These are phyloP conservation scores for Nasonia giraulti DNA, from an alignment of 1,140 invertebrate genomes.

Conservation along the genomic window DNA sequence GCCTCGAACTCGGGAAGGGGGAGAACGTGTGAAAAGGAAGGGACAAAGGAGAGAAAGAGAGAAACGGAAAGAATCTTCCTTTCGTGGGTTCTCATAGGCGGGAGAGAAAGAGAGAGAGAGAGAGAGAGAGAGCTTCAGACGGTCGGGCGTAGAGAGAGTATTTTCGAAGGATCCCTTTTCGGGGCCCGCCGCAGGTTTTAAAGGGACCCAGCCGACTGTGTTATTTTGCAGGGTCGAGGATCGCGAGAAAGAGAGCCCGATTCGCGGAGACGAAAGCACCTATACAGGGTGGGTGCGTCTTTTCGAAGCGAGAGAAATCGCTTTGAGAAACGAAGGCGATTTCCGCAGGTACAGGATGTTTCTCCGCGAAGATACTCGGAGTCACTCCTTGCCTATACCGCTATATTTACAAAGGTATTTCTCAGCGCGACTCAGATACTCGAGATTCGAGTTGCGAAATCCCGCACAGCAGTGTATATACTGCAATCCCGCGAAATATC, in stretches of 20 bases:
- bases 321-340: no score
- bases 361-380: no score
- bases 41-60: constrained; percentile 32
- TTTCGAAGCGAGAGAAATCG: no score
- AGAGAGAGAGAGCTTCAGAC: background rate
- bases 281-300: no score
- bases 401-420: no score
- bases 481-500: no score
- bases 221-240: background rate
- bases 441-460: background rate
- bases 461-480: no score
- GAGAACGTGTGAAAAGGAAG: constrained; percentile 48
- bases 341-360: no score
- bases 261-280: no score
- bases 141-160: background rate
- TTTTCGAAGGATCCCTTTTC: background rate
- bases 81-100: background rate
- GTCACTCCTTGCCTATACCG: no score
- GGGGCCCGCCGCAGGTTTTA: background rate
- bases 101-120: background rate
- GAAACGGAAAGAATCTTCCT: constrained; percentile 3
- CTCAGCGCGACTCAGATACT: no score
- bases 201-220: background rate
- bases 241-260: no score
- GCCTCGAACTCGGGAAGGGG: constrained; percentile 31